Evolutionary conservation across 2,888 invertebrate species (phyloP), one percentile per base, ranked within the genome.

Genomic region (Selenia dentaria): DNA sequence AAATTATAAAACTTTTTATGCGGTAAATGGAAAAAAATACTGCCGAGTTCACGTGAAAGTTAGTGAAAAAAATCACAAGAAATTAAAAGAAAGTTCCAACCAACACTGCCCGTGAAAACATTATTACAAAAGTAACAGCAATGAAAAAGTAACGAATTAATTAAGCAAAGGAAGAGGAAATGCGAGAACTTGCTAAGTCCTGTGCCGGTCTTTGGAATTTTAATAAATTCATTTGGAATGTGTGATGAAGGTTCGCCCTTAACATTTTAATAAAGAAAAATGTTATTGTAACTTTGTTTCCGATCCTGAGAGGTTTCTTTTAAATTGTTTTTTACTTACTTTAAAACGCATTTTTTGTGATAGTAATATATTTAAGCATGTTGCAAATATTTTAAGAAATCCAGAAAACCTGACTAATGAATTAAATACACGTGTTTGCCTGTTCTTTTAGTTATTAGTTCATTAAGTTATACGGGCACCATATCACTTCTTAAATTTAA

Each of bases 201-300:
- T 39, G 48, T 39, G 32, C 24, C 35, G 44, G 42, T 48, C 53
- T 52, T 48, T 26, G 38, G 39, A 56, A 56, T 56, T 51, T 52
- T 51, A 56, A 51, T 51, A 59, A 54, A 49, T 40, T 54, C 45
- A 45, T 50, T 52, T 37, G 41, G 48, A 44, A 54, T 59, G 54
- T 59, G 46, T 52, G 50, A 51, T 38, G 45, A 50, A 50, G 43
- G 43, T 46, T 42, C 34, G 34, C 22, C 28, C 6, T 35, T 33
- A 34, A 34, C 39, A 29, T 47, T 56, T 52, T 54, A 43, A 48
- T 50, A 51, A 50, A 51, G 49, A 24, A 42, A 16, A 41, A 41
- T 29, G 33, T 37, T 41, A 43, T 26, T n/a, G 22, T 18, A 48
- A 39, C 34, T 43, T 57, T 47, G 35, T 31, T 54, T 34, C 40